Evolutionary conservation across 1,140 invertebrate species (phyloP).

Genomic region (Zophobas atratus): DNA sequence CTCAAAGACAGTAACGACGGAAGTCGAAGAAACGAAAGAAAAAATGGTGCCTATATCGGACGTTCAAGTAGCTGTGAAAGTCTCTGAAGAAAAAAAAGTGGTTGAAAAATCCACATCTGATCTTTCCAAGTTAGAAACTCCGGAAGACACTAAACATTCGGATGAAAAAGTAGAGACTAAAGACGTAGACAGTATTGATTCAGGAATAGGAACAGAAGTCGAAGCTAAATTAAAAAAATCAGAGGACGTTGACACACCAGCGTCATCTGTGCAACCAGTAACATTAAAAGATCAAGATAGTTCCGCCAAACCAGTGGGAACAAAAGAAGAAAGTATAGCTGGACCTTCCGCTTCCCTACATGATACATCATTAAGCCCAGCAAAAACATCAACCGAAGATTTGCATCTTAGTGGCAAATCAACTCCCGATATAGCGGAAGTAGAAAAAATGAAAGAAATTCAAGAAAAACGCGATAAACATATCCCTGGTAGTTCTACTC

Average conservation of each 20-base stretch:
- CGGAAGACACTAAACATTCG: conserved; percentile 8
- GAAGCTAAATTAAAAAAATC: conserved; percentile 21
- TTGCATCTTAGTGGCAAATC: conserved; percentile 61
- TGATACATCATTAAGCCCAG: neutral
- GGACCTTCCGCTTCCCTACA: conserved; percentile 55
- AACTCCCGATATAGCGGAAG: conserved; percentile 63
- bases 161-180: conserved; percentile 28
- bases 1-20: conserved; percentile 9
- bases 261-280: neutral
- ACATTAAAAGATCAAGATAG: neutral
- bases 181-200: conserved; percentile 39
- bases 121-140: conserved; percentile 11
- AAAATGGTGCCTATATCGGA: conserved; percentile 28
- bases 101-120: neutral
- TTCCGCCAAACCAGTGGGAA: neutral
- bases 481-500: conserved; percentile 68
- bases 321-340: conserved; percentile 37
- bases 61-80: conserved; percentile 25
- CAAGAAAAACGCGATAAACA: conserved; percentile 59
- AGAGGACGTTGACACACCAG: conserved; percentile 4
- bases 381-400: conserved; percentile 45
- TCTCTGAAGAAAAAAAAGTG: conserved; percentile 6
- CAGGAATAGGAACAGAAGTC: conserved; percentile 14
- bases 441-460: conserved; percentile 56
- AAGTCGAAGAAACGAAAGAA: conserved; percentile 11